These are phyloP conservation scores for Rhynchomys soricoides DNA, from an alignment of 2,113 vertebrate genomes.

Conservation along the genomic window DNA sequence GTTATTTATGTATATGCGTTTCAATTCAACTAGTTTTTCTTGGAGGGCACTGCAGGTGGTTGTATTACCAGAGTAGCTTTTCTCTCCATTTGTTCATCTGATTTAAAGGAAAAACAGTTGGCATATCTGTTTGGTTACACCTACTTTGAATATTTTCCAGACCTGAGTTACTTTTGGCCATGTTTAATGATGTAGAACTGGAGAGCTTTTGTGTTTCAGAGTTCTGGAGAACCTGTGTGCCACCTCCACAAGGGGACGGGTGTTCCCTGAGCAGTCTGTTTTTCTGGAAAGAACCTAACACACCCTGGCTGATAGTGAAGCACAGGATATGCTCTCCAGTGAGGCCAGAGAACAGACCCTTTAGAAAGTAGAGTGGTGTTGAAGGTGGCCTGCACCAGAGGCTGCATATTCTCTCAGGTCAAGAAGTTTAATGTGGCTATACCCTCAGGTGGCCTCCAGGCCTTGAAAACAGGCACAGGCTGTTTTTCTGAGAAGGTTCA, in stretches of 20 bases:
- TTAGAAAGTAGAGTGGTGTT: not conserved
- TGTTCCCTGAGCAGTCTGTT: not conserved
- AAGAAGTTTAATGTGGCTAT: not conserved
- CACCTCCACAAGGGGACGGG: not conserved
- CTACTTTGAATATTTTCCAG: conserved; percentile 56
- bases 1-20: not conserved
- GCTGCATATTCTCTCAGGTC: not conserved
- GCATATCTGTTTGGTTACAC: conserved; percentile 17
- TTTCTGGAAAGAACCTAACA: conserved; percentile 8
- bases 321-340: not conserved
- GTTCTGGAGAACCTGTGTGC: not conserved
- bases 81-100: conserved; percentile 49
- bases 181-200: not conserved
- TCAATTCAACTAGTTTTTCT: conserved; percentile 40
- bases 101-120: conserved; percentile 25
- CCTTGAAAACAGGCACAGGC: not conserved
- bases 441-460: not conserved
- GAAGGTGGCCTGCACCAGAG: not conserved
- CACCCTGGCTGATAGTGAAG: not conserved
- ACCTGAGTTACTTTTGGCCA: conserved; percentile 32
- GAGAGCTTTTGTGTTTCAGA: not conserved
- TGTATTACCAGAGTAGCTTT: not conserved
- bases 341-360: not conserved
- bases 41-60: not conserved
- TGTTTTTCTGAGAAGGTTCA: not conserved